These are phyloP conservation scores for Acanthiza pusilla DNA, from an alignment of 2,797 vertebrate species.

Conservation along the genomic window DNA sequence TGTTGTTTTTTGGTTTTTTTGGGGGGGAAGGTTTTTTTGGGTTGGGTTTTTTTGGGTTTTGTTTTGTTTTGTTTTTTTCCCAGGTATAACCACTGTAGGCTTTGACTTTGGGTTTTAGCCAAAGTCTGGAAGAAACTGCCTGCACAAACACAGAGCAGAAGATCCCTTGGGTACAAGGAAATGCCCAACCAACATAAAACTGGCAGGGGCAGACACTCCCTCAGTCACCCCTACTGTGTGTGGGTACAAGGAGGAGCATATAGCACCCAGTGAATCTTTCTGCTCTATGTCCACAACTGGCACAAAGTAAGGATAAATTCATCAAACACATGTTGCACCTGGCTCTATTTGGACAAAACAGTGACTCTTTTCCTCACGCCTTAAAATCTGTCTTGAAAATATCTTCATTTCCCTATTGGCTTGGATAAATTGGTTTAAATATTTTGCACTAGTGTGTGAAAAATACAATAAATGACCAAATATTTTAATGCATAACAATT, in stretches of 20 bases:
- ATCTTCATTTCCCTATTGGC: neutral
- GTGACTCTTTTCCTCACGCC: neutral
- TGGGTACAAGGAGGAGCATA: neutral
- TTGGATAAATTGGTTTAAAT: neutral
- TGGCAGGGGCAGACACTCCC: neutral
- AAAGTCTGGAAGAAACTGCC: neutral
- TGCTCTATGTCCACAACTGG: neutral
- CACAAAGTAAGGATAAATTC: neutral
- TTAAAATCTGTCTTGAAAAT: neutral
- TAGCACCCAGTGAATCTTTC: neutral
- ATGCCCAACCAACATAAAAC: neutral
- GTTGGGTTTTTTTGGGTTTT: too few relatives aligned
- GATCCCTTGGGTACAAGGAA: neutral
- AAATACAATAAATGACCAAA: neutral
- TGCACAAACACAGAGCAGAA: neutral
- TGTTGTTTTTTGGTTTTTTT: too few relatives aligned
- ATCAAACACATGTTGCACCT: neutral
- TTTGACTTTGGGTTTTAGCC: neutral
- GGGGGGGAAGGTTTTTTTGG: too few relatives aligned
- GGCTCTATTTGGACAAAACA: neutral
- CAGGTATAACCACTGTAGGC: neutral
- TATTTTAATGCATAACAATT: neutral
- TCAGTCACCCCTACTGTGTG: neutral
- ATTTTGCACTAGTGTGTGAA: neutral
- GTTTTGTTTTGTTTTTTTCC: too few relatives aligned